phyloP scores from a whole-genome alignment of 2,888 invertebrate species.

The Rhagonycha lutea region DNA sequence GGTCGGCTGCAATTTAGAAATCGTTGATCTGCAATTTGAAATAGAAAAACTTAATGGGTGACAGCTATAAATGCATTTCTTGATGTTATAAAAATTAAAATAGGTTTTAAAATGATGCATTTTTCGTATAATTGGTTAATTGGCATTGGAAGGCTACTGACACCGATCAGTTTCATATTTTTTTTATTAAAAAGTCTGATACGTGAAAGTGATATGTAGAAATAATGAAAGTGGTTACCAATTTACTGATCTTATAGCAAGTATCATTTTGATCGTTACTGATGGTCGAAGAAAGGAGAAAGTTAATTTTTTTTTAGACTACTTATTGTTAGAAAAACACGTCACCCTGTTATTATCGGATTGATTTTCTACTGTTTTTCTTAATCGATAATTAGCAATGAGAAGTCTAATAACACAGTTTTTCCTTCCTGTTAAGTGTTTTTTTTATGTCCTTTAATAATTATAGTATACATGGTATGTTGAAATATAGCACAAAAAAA shows the following conservation, averaged over 20 bases:
- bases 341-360: not conserved
- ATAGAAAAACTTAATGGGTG: not conserved
- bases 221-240: not conserved
- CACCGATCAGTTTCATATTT: not conserved
- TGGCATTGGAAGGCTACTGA: not conserved
- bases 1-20: conserved; percentile 76
- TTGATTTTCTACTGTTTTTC: not conserved
- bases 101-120: too few species aligned
- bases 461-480: not conserved
- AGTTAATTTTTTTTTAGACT: not conserved
- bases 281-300: not conserved
- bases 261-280: not conserved
- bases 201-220: not conserved
- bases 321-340: not conserved
- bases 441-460: not conserved
- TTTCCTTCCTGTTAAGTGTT: not conserved
- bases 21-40: conserved; percentile 63
- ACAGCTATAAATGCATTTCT: too few species aligned
- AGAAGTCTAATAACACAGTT: not conserved
- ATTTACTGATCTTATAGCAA: not conserved
- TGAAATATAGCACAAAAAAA: not conserved
- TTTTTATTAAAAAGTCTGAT: not conserved
- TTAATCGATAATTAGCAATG: not conserved
- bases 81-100: too few species aligned
- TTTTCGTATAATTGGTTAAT: too few species aligned